Conservation (phyloP, 35 echinoderm and acorn worm species). For the Ophiothrix spiculata region DNA sequence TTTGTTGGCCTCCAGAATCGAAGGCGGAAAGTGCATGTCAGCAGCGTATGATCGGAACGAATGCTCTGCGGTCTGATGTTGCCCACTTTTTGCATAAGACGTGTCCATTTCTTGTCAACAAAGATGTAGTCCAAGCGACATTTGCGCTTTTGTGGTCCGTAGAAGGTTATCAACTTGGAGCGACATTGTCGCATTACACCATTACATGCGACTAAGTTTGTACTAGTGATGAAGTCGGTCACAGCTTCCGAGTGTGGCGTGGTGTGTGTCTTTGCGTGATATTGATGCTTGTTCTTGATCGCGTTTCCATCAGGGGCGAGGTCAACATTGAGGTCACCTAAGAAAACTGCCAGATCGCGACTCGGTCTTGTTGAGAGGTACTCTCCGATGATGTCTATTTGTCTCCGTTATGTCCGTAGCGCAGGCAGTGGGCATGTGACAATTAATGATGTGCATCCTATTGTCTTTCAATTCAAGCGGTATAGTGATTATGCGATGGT, state of each 20-base stretch:
- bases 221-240: constrained; percentile 20
- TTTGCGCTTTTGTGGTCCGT: constrained; percentile 21
- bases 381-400: constrained; percentile 9
- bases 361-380: constrained; percentile 21
- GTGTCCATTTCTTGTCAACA: constrained; percentile 40
- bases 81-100: constrained; percentile 26
- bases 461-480: constrained; percentile 5
- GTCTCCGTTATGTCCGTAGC: constrained; percentile 15
- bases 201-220: constrained; percentile 26
- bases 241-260: constrained; percentile 27
- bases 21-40: constrained; percentile 29
- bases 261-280: background rate
- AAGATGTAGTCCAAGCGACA: constrained; percentile 34
- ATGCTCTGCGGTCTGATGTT: constrained; percentile 26
- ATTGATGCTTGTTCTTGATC: constrained; percentile 18
- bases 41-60: constrained; percentile 27
- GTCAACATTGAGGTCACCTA: constrained; percentile 34
- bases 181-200: constrained; percentile 25
- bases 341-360: constrained; percentile 7
- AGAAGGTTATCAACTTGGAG: constrained; percentile 9
- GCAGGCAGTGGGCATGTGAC: constrained; percentile 30
- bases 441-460: constrained; percentile 22
- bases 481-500: constrained; percentile 27
- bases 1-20: constrained; percentile 23
- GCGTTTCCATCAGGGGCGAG: constrained; percentile 14